Evolutionary conservation across 2,797 vertebrate species (phyloP).

Genomic region (Acipenser oxyrinchus): DNA sequence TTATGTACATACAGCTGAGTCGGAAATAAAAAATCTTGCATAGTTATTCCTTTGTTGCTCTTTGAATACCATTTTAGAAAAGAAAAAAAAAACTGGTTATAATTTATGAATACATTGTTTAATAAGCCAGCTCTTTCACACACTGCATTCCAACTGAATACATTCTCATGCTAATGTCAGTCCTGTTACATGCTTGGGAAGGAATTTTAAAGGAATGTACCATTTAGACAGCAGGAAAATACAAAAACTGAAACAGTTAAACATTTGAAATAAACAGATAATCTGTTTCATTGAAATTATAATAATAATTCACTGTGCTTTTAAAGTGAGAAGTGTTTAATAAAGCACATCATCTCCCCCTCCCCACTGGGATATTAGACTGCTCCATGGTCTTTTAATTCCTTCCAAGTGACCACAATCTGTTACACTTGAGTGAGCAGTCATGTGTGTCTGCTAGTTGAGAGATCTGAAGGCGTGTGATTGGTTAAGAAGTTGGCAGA

Average conservation of each 20-base stretch:
- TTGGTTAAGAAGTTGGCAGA: constrained; percentile 3
- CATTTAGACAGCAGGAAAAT: not conserved
- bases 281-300: not conserved
- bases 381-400: not conserved
- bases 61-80: too few species aligned
- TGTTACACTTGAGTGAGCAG: constrained; percentile 5
- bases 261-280: not conserved
- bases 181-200: not conserved
- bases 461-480: not conserved
- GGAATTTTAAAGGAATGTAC: not conserved
- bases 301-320: not conserved
- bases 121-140: not conserved
- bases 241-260: not conserved
- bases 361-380: not conserved
- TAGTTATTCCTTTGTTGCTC: too few species aligned
- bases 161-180: not conserved
- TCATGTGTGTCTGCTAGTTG: not conserved
- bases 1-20: too few species aligned
- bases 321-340: not conserved
- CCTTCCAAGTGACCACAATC: not conserved
- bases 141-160: not conserved
- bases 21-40: too few species aligned
- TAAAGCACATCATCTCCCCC: not conserved
- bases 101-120: not conserved
- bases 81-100: not conserved